Evolutionary conservation across 2,888 invertebrate species (phyloP).

Genomic region (Apotomis betuletana): DNA sequence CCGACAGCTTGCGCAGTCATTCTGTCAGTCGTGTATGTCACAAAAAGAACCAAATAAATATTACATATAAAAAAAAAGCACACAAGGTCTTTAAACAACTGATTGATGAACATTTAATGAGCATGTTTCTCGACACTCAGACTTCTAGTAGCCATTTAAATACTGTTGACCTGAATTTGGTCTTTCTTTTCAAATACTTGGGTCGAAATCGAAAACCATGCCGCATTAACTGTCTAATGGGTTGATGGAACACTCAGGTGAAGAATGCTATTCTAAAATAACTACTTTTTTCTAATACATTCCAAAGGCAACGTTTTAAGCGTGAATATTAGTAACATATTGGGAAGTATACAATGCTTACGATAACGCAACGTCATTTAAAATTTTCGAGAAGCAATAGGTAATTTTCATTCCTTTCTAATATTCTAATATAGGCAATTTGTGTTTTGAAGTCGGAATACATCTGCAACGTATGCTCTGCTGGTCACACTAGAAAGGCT

Average conservation of each 20-base stretch:
- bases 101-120: constrained; percentile 51
- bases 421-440: constrained; percentile 60
- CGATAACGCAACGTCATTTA: constrained; percentile 39
- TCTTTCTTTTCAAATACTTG: constrained; percentile 41
- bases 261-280: constrained; percentile 35
- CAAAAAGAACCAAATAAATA: constrained; percentile 44
- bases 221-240: constrained; percentile 48
- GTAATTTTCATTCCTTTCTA: constrained; percentile 51
- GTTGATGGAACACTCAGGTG: constrained; percentile 45
- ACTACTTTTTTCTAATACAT: neutral
- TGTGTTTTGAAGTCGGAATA: constrained; percentile 57
- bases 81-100: constrained; percentile 39
- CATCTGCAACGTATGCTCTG: constrained; percentile 58
- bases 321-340: neutral
- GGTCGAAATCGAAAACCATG: constrained; percentile 45
- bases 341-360: constrained; percentile 10
- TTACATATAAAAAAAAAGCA: constrained; percentile 20
- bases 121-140: constrained; percentile 46
- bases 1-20: constrained; percentile 14
- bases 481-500: constrained; percentile 54
- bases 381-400: constrained; percentile 27
- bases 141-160: constrained; percentile 44
- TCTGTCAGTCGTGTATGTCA: constrained; percentile 31
- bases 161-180: constrained; percentile 42
- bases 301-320: neutral